Evolutionary conservation across 2,797 vertebrate genomes (phyloP).

Genomic region (Streptopelia turtur): DNA sequence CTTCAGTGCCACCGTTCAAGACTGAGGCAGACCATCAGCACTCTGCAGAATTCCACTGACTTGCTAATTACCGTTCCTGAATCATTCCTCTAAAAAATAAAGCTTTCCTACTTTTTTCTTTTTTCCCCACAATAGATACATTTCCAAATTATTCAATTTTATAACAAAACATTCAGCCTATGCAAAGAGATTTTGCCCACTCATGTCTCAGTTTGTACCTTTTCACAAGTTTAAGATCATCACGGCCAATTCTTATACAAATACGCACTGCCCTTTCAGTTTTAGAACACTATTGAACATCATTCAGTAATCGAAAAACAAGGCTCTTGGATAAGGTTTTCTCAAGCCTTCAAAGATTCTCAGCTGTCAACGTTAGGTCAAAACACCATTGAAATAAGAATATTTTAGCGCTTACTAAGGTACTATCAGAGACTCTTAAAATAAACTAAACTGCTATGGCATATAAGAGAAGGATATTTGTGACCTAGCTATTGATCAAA

Average conservation of each 20-base stretch:
- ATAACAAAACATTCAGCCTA: not conserved
- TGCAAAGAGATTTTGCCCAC: not conserved
- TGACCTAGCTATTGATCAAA: not conserved
- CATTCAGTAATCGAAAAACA: not conserved
- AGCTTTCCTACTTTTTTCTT: not conserved
- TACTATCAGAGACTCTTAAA: not conserved
- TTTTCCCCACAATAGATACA: accelerated
- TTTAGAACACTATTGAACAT: not conserved
- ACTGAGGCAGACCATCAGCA: not conserved
- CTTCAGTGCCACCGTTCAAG: not conserved
- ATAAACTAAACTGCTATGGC: not conserved
- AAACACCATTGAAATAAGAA: not conserved
- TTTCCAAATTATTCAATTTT: not conserved
- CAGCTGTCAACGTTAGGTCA: not conserved
- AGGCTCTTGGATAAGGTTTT: not conserved
- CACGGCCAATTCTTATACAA: not conserved
- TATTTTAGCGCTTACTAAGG: not conserved
- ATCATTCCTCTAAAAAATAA: not conserved
- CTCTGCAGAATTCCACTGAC: not conserved
- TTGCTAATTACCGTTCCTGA: not conserved
- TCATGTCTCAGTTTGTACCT: not conserved
- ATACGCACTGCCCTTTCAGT: not conserved
- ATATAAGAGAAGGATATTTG: not conserved
- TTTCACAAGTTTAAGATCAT: not conserved
- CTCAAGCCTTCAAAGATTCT: not conserved